Conservation (phyloP, 64 coral and sea anemone genomes). For the Catalaphyllia jardinei region DNA sequence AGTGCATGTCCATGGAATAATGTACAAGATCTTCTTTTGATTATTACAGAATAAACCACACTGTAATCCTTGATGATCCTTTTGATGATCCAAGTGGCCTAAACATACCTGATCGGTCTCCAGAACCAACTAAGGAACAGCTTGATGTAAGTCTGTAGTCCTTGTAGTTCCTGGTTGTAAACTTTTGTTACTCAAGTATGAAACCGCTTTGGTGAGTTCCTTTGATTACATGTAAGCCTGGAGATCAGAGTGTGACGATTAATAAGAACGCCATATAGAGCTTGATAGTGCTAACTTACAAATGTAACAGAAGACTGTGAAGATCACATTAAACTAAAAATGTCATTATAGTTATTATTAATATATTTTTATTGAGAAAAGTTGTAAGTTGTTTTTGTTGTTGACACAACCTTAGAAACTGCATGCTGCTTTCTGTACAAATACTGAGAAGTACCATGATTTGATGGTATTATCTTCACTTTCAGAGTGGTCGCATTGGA, state of each 20-base stretch:
- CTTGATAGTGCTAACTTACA: too few species aligned
- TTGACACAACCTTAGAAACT: too few species aligned
- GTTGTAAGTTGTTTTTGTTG: too few species aligned
- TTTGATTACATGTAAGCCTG: too few species aligned
- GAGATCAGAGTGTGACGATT: too few species aligned
- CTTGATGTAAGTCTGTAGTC: slow-evolving; percentile 68
- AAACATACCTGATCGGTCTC: slow-evolving; percentile 86
- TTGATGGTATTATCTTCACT: not conserved
- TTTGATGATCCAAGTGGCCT: slow-evolving; percentile 92
- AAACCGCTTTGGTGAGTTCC: too few species aligned
- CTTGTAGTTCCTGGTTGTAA: not conserved
- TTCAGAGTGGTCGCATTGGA: slow-evolving; percentile 94
- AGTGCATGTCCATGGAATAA: not conserved
- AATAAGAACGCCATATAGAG: too few species aligned
- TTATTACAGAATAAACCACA: slow-evolving; percentile 84
- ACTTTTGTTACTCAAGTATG: too few species aligned
- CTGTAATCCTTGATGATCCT: slow-evolving; percentile 91
- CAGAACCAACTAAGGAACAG: slow-evolving; percentile 98
- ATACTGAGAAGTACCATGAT: not conserved
- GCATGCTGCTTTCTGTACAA: not conserved
- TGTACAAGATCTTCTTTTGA: not conserved
- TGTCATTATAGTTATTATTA: too few species aligned
- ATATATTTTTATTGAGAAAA: too few species aligned
- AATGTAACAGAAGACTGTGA: too few species aligned
- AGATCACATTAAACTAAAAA: too few species aligned